Conservation (phyloP, 2,113 vertebrate species). For the Propithecus coquereli region DNA sequence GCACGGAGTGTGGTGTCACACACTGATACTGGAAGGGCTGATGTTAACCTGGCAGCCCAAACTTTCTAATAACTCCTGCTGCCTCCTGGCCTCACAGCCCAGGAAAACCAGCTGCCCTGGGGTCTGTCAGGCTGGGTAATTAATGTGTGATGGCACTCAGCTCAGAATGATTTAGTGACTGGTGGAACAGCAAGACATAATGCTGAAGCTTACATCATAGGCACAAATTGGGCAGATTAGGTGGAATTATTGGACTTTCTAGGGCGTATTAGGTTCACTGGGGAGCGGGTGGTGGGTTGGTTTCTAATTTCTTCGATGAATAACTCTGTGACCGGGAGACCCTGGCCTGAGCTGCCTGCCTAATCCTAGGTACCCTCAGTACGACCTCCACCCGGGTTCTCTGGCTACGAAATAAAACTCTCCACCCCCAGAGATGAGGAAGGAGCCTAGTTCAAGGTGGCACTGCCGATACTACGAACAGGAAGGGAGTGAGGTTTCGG, state of each 20-base stretch:
- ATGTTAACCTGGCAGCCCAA: slow-evolving; percentile 59
- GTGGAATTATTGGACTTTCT: slow-evolving; percentile 72
- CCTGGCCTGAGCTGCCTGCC: slow-evolving; percentile 52
- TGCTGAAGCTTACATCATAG: slow-evolving; percentile 72
- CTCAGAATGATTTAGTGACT: slow-evolving; percentile 73
- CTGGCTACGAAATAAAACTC: slow-evolving; percentile 35
- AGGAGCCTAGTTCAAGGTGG: background rate
- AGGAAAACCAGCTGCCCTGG: slow-evolving; percentile 61
- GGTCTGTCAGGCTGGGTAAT: slow-evolving; percentile 73
- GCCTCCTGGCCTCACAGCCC: slow-evolving; percentile 67
- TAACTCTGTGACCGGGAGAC: slow-evolving; percentile 48
- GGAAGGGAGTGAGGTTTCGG: background rate
- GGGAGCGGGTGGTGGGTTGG: slow-evolving; percentile 57
- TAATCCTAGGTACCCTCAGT: slow-evolving; percentile 42
- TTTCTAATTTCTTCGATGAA: slow-evolving; percentile 69
- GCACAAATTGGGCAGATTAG: slow-evolving; percentile 75
- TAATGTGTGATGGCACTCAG: slow-evolving; percentile 73
- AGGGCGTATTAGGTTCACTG: slow-evolving; percentile 72
- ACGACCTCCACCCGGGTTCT: slow-evolving; percentile 58
- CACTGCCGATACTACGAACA: too few relatives aligned
- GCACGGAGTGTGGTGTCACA: background rate
- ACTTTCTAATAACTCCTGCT: slow-evolving; percentile 57
- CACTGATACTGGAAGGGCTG: slow-evolving; percentile 4
- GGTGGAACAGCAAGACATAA: slow-evolving; percentile 67
- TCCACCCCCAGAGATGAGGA: background rate